These are phyloP conservation scores for Hyposoter didymator DNA, from an alignment of 2,888 invertebrate genomes.

Conservation along the genomic window DNA sequence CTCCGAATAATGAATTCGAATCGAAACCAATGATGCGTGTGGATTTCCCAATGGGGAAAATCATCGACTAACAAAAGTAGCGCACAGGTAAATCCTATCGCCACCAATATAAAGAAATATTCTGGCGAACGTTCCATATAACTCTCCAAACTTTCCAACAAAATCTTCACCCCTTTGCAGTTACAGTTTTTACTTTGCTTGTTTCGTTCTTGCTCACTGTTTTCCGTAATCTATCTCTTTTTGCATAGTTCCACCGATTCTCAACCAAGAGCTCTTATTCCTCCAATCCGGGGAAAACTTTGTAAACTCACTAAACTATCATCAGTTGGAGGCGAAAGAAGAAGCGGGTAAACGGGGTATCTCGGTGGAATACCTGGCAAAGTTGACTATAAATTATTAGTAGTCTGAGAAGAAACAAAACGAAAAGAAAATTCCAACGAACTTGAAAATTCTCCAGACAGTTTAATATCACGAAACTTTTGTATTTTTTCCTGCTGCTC, in stretches of 20 bases:
- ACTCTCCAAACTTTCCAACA: not conserved
- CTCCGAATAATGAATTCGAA: not conserved
- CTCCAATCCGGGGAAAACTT: not conserved
- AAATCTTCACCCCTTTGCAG: not conserved
- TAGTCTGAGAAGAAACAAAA: not conserved
- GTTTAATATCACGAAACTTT: not conserved
- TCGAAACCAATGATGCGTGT: not conserved
- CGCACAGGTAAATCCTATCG: not conserved
- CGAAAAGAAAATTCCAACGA: not conserved
- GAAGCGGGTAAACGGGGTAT: not conserved
- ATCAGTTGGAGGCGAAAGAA: not conserved
- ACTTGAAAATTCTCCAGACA: not conserved
- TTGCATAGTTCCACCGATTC: not conserved
- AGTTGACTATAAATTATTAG: not conserved
- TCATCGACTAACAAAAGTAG: not conserved
- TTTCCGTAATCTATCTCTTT: not conserved
- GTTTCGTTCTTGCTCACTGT: not conserved
- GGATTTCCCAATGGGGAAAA: not conserved
- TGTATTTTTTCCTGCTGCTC: not conserved
- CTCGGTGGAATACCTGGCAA: not conserved
- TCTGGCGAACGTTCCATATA: not conserved
- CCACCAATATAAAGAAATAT: not conserved
- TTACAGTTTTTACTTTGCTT: not conserved
- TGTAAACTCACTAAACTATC: slow-evolving; percentile 8
- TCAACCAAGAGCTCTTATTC: not conserved